Conservation (phyloP, 2,888 invertebrate species). For the Metacarcinus magister region DNA sequence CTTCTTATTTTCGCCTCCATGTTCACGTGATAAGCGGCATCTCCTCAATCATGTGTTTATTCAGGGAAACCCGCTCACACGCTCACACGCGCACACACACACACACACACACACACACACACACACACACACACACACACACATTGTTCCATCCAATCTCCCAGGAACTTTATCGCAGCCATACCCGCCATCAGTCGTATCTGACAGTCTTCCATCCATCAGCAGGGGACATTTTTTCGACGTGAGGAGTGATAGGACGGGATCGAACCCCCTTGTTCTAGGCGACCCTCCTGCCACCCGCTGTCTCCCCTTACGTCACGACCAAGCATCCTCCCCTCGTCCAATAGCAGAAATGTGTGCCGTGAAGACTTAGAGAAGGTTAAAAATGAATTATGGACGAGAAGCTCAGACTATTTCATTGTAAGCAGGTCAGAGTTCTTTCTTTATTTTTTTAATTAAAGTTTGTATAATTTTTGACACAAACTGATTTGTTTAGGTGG, state of each 20-base stretch:
- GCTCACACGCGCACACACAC: conserved; percentile 33
- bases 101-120: conserved; percentile 31
- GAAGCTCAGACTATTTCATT: neutral
- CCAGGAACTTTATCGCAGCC: neutral
- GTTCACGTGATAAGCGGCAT: neutral
- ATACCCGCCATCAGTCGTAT: neutral
- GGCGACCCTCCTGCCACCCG: neutral
- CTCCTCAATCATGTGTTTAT: neutral
- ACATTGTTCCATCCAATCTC: neutral
- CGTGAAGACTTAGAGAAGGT: neutral
- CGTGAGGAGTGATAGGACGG: neutral
- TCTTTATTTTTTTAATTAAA: neutral
- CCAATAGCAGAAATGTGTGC: neutral
- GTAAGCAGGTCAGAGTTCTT: neutral
- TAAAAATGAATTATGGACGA: neutral
- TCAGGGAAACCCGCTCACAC: neutral
- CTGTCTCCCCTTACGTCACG: neutral
- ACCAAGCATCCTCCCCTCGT: neutral
- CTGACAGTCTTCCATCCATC: neutral
- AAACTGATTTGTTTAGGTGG: neutral
- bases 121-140: conserved; percentile 26
- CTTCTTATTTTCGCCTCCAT: neutral
- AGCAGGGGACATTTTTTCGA: neutral
- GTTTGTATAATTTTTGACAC: neutral
- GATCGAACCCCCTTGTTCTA: neutral